phyloP scores from a whole-genome alignment of 2,888 invertebrate species.

The Copidosoma aretas region DNA sequence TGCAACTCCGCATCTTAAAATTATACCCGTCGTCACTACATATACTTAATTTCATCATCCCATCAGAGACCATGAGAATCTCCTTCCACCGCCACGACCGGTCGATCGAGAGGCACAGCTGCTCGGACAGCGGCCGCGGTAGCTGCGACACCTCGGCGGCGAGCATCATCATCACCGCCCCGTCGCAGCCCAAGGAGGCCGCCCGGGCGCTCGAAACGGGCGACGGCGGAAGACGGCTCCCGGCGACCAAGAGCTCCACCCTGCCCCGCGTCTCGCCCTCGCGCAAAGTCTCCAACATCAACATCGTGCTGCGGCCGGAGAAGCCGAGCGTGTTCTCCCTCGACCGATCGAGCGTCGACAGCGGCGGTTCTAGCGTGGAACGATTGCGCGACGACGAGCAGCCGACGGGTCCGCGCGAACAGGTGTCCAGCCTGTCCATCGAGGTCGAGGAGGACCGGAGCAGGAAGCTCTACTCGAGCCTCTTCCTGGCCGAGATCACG shows the following conservation, averaged over 20 bases:
- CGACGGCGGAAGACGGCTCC: not conserved
- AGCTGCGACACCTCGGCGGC: not conserved
- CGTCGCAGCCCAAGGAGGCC: slow-evolving; percentile 11
- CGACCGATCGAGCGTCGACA: too few species aligned
- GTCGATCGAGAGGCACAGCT: too few species aligned
- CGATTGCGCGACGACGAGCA: not conserved
- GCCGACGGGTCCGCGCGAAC: not conserved
- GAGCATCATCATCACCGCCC: not conserved
- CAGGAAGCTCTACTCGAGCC: slow-evolving; percentile 16
- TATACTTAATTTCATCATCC: too few species aligned
- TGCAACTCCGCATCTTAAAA: not conserved
- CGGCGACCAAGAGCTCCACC: slow-evolving; percentile 46
- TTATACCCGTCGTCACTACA: too few species aligned
- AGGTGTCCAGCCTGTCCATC: too few species aligned
- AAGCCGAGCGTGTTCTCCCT: too few species aligned
- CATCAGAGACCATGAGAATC: too few species aligned
- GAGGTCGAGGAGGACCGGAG: too few species aligned
- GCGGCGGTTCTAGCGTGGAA: too few species aligned
- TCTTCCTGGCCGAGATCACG: slow-evolving; percentile 22
- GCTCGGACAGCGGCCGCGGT: too few species aligned
- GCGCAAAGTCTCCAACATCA: slow-evolving; percentile 51
- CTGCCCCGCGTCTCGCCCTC: slow-evolving; percentile 51
- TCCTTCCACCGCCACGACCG: too few species aligned
- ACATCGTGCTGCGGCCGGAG: slow-evolving; percentile 45
- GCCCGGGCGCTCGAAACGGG: not conserved